A percentile compares a stretch with the other conserved stretches of the same genome.
phyloP scores from a whole-genome alignment of 2,888 invertebrate genomes.

The Andrena chrysosceles region DNA sequence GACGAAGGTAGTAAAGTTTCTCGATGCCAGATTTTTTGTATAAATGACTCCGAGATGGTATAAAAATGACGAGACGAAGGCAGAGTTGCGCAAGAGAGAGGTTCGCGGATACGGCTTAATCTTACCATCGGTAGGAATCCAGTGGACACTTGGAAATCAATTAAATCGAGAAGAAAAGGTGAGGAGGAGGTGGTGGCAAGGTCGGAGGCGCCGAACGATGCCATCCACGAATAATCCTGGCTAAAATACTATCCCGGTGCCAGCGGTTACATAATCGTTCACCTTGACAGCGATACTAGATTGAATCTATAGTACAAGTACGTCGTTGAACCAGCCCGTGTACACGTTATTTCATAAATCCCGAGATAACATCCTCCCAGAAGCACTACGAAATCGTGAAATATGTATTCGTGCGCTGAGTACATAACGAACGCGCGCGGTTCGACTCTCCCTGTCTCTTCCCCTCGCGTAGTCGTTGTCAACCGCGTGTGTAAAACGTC shows the following conservation, averaged over 20 bases:
- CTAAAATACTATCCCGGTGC: constrained; percentile 20
- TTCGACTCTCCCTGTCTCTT: neutral
- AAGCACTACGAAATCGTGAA: constrained; percentile 34
- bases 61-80: neutral
- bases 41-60: no score
- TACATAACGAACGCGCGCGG: constrained; percentile 24
- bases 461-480: constrained; percentile 14
- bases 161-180: neutral
- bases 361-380: constrained; percentile 44
- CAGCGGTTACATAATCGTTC: constrained; percentile 44
- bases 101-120: neutral
- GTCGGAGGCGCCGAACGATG: constrained; percentile 7
- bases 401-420: constrained; percentile 33
- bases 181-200: neutral
- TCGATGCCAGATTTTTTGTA: no score
- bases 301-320: constrained; percentile 51
- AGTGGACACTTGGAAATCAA: constrained; percentile 19
- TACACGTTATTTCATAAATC: constrained; percentile 49
- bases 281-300: constrained; percentile 53
- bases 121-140: neutral
- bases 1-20: no score
- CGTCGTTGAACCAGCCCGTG: constrained; percentile 27
- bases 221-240: constrained; percentile 19
- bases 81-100: constrained; percentile 3
- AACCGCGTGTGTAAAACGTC: constrained; percentile 28